phyloP scores from a whole-genome alignment of 2,888 invertebrate species.

The Ramazzottius varieornatus region DNA sequence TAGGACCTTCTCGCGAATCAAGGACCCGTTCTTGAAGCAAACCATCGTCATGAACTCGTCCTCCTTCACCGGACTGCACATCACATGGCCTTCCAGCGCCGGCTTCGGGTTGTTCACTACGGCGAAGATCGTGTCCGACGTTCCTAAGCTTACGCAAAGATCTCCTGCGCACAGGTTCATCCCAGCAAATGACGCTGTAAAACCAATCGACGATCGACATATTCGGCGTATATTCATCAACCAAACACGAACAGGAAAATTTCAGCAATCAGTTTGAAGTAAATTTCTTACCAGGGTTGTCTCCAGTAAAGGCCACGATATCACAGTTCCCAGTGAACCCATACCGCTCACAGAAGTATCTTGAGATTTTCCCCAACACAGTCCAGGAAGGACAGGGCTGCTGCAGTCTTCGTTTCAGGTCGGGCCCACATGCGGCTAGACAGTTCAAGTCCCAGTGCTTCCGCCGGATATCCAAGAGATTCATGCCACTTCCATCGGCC shows the following conservation, averaged over 20 bases:
- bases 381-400: constrained; percentile 38
- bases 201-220: not conserved
- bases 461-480: constrained; percentile 51
- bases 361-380: constrained; percentile 30
- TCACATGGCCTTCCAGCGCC: constrained; percentile 46
- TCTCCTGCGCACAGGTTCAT: constrained; percentile 52
- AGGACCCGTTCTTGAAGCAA: constrained; percentile 74
- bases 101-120: constrained; percentile 39
- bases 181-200: constrained; percentile 31
- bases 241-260: not conserved
- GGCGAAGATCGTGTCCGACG: constrained; percentile 64
- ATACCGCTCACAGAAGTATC: constrained; percentile 59
- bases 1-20: constrained; percentile 58
- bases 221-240: not conserved
- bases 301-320: constrained; percentile 71
- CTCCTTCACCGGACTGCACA: constrained; percentile 54
- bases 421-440: constrained; percentile 42
- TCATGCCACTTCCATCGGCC: constrained; percentile 86
- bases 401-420: constrained; percentile 44
- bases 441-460: constrained; percentile 39
- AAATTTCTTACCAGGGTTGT: constrained; percentile 50
- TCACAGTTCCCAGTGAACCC: constrained; percentile 51
- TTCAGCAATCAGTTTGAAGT: not conserved
- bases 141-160: constrained; percentile 33
- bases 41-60: constrained; percentile 61